Percentiles rank a stretch among this genome's conserved stretches.
phyloP scores from a whole-genome alignment of 2,113 vertebrate genomes.

The Bufo gargarizans region DNA sequence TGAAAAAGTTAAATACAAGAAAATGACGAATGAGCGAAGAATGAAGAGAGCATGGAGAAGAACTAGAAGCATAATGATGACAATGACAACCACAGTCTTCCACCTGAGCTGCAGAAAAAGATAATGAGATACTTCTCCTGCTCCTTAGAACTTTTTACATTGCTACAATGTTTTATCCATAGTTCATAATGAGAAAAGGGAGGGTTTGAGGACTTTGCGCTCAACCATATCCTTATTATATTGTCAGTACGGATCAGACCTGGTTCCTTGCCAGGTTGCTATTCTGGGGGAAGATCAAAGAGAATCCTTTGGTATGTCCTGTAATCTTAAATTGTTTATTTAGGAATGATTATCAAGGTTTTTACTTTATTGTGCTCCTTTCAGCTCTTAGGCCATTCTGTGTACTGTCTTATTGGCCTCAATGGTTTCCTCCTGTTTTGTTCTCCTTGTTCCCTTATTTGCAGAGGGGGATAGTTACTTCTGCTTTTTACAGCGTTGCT shows the following conservation, averaged over 20 bases:
- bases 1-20: too few species aligned
- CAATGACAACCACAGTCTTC: background rate
- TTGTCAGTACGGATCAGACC: slow-evolving; percentile 16
- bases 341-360: slow-evolving; percentile 28
- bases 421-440: slow-evolving; percentile 8
- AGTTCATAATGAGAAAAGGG: background rate
- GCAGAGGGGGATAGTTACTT: slow-evolving; percentile 1
- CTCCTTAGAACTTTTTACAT: background rate
- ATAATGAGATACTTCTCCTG: background rate
- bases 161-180: background rate
- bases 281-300: slow-evolving; percentile 43
- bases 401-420: slow-evolving; percentile 1
- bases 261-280: slow-evolving; percentile 28
- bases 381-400: slow-evolving; percentile 9
- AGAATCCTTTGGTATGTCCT: slow-evolving; percentile 37
- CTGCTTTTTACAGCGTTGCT: background rate
- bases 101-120: background rate
- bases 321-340: slow-evolving; percentile 48
- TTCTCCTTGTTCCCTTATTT: slow-evolving; percentile 7
- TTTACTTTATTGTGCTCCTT: slow-evolving; percentile 34
- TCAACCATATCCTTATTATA: slow-evolving; percentile 9
- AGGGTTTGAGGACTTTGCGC: slow-evolving; percentile 9
- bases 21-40: too few species aligned
- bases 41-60: too few species aligned
- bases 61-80: background rate